phyloP scores from a whole-genome alignment of 2,113 vertebrate species.

The Prunella fulvescens region DNA sequence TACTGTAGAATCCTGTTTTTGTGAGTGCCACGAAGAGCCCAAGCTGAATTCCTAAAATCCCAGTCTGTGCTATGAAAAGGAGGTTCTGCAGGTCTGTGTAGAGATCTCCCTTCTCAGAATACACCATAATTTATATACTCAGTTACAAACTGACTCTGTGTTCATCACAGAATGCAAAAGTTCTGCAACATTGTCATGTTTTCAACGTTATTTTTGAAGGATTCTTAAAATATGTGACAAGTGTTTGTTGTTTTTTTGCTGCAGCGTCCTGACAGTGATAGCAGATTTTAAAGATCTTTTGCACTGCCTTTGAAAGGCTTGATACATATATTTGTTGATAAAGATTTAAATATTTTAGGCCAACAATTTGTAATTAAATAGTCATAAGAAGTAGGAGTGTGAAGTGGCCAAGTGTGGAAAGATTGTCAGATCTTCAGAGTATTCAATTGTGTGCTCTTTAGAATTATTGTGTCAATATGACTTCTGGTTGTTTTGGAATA shows the following conservation, averaged over 20 bases:
- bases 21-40: not conserved
- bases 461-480: not conserved
- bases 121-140: not conserved
- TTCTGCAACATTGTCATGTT: not conserved
- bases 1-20: not conserved
- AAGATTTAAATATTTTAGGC: not conserved
- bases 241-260: not conserved
- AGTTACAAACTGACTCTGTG: not conserved
- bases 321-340: not conserved
- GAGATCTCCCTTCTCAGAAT: not conserved
- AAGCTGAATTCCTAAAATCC: not conserved
- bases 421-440: not conserved
- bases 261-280: not conserved
- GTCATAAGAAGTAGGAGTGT: not conserved
- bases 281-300: not conserved
- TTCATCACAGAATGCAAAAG: not conserved
- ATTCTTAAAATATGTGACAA: not conserved
- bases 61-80: not conserved
- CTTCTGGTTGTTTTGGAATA: not conserved
- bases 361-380: not conserved
- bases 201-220: not conserved
- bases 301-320: not conserved
- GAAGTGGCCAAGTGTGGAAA: not conserved
- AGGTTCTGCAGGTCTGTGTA: not conserved
- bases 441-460: not conserved